These are phyloP conservation scores for Steinernema hermaphroditum DNA, from an alignment of 2,888 invertebrate genomes.

Conservation along the genomic window DNA sequence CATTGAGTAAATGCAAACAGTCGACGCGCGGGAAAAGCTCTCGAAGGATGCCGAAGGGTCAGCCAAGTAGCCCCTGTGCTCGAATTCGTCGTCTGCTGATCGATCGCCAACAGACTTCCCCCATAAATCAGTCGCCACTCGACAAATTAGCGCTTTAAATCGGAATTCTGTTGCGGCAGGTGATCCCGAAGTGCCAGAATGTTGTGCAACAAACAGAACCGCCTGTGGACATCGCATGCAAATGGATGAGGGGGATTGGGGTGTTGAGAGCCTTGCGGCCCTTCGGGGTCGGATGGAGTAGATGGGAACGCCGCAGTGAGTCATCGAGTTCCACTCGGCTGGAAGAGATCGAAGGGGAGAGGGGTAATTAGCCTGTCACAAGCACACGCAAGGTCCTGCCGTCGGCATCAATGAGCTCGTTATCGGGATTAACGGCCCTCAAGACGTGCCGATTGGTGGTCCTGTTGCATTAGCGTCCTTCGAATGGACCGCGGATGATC, in stretches of 20 bases:
- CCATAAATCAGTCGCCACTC: constrained; percentile 7
- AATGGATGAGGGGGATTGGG: neutral
- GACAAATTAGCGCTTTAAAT: constrained; percentile 6
- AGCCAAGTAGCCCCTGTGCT: neutral
- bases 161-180: neutral
- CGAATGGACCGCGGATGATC: too few species aligned
- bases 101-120: neutral
- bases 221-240: neutral
- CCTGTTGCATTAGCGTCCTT: neutral
- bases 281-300: neutral
- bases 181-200: neutral
- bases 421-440: constrained; percentile 19
- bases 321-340: constrained; percentile 27
- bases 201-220: constrained; percentile 2
- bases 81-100: constrained; percentile 23
- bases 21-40: neutral
- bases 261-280: neutral
- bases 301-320: constrained; percentile 27
- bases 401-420: neutral
- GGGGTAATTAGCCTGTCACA: constrained; percentile 29
- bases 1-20: constrained; percentile 6
- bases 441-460: neutral
- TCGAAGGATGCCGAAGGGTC: constrained; percentile 13
- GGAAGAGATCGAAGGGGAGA: constrained; percentile 2
- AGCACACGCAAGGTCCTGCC: neutral